These are phyloP conservation scores for Dasyornis broadbenti DNA, from an alignment of 2,113 vertebrate genomes.

Conservation along the genomic window DNA sequence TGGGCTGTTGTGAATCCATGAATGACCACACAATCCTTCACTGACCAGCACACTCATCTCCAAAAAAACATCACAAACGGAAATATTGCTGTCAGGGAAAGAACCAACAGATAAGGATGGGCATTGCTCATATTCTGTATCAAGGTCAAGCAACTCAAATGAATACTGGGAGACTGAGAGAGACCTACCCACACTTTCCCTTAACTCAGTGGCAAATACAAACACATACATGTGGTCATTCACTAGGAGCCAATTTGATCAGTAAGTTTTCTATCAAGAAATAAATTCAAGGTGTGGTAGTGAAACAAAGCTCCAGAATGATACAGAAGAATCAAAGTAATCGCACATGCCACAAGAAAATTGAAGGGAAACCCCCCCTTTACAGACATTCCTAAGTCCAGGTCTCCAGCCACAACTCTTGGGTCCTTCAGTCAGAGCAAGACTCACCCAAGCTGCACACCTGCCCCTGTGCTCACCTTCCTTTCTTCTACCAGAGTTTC, in stretches of 20 bases:
- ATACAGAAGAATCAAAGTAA: not conserved
- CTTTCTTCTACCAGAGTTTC: not conserved
- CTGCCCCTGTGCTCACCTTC: accelerated
- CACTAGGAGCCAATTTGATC: not conserved
- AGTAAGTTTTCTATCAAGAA: not conserved
- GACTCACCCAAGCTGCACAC: accelerated
- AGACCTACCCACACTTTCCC: not conserved
- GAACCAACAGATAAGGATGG: not conserved
- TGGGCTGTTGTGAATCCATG: not conserved
- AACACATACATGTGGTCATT: not conserved
- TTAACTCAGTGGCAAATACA: not conserved
- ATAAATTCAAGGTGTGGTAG: not conserved
- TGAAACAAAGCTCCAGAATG: not conserved
- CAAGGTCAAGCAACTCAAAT: not conserved
- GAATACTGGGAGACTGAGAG: not conserved
- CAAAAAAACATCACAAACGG: not conserved
- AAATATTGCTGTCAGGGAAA: not conserved
- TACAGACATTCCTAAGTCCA: not conserved
- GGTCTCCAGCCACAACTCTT: not conserved
- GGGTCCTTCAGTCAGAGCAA: not conserved
- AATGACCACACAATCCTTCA: not conserved
- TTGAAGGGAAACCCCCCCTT: not conserved
- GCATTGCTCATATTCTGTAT: not conserved
- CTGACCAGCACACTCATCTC: not conserved
- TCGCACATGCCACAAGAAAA: not conserved